phyloP scores from a whole-genome alignment of 2,797 vertebrate genomes.

The Hipposideros larvatus region DNA sequence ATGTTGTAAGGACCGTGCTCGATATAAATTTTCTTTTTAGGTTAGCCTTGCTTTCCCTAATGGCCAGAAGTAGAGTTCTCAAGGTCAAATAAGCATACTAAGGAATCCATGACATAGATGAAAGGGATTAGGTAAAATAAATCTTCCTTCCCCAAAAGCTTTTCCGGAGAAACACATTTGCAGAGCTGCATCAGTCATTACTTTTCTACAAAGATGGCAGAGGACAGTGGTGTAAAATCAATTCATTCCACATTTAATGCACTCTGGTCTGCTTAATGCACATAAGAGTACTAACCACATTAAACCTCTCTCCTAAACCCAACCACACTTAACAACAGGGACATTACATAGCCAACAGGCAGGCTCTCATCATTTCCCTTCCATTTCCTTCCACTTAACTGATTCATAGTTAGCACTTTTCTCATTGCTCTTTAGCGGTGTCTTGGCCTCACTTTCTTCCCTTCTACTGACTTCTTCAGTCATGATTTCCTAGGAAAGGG shows the following conservation, averaged over 20 bases:
- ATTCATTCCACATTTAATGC: conserved; percentile 71
- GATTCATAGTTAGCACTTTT: conserved; percentile 19
- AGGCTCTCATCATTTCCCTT: conserved; percentile 45
- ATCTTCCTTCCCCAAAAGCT: conserved; percentile 41
- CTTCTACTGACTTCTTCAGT: conserved; percentile 21
- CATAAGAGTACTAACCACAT: conserved; percentile 62
- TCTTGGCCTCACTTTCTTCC: conserved; percentile 31
- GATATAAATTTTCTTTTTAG: neutral
- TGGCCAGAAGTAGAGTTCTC: conserved; percentile 49
- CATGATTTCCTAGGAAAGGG: neutral
- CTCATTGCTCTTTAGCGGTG: neutral
- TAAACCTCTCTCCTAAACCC: conserved; percentile 46
- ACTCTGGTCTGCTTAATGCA: conserved; percentile 73
- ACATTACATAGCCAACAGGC: conserved; percentile 70
- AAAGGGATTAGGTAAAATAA: conserved; percentile 56
- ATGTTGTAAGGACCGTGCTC: neutral
- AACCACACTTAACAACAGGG: conserved; percentile 60
- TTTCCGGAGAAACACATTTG: conserved; percentile 69
- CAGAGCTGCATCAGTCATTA: conserved; percentile 72
- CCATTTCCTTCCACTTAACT: conserved; percentile 67
- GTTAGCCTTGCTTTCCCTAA: neutral
- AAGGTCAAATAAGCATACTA: conserved; percentile 67
- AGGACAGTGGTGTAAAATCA: conserved; percentile 71
- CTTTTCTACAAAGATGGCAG: conserved; percentile 72
- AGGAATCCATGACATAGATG: conserved; percentile 53